Conservation (phyloP, 2,797 vertebrate species). For the Allobates femoralis region DNA sequence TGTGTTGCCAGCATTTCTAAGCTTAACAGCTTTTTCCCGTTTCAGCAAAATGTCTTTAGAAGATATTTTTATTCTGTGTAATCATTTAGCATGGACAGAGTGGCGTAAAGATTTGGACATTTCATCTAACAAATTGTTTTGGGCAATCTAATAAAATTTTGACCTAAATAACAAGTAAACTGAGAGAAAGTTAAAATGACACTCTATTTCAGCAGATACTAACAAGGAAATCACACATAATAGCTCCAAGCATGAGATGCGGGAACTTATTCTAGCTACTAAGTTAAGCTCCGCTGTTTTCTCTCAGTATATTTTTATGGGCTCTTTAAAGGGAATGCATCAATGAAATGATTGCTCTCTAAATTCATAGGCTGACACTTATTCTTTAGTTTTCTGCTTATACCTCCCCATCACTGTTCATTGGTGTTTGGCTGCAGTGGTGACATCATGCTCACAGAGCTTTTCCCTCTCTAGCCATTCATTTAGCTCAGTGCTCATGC, state of each 20-base stretch:
- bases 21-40: neutral
- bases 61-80: conserved; percentile 17
- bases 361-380: no score
- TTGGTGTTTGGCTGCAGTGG: no score
- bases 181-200: neutral
- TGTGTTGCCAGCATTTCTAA: conserved; percentile 26
- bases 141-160: conserved; percentile 10
- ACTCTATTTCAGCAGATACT: neutral
- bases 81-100: neutral
- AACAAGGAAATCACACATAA: neutral
- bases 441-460: no score
- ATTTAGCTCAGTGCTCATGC: no score
- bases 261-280: neutral
- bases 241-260: neutral
- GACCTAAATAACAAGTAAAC: conserved; percentile 6
- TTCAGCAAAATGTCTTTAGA: conserved; percentile 20
- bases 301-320: neutral
- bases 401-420: no score
- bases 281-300: neutral
- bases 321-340: no score
- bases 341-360: no score
- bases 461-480: no score
- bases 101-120: neutral
- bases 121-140: neutral
- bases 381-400: no score